phyloP scores from a whole-genome alignment of 2,888 invertebrate genomes.

The Drosophila pegasa region DNA sequence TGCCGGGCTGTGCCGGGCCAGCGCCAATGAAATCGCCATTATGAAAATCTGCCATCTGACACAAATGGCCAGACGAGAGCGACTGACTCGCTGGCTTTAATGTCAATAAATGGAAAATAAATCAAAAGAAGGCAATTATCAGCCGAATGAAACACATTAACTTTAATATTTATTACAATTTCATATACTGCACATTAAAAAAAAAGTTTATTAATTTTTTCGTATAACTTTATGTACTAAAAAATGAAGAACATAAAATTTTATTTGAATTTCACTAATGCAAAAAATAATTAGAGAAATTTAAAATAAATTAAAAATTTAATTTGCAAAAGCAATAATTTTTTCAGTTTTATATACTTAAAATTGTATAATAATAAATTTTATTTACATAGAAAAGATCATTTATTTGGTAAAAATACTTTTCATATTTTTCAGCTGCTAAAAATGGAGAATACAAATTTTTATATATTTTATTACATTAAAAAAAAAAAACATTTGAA shows the following conservation, averaged over 20 bases:
- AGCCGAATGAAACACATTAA: background rate
- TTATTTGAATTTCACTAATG: background rate
- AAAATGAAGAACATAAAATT: background rate
- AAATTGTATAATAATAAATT: too few species aligned
- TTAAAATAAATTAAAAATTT: too few species aligned
- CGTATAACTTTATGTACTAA: background rate
- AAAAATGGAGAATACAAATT: too few species aligned
- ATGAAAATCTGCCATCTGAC: conserved; percentile 71
- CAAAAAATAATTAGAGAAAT: too few species aligned
- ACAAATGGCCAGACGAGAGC: conserved; percentile 48
- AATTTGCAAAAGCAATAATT: too few species aligned
- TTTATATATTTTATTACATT: too few species aligned
- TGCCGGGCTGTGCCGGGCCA: background rate
- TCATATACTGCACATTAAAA: background rate
- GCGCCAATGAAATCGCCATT: conserved; percentile 72
- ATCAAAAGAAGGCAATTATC: conserved; percentile 9
- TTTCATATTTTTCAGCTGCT: too few species aligned
- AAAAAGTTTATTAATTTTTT: too few species aligned
- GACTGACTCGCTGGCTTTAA: conserved; percentile 27
- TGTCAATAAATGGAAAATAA: background rate
- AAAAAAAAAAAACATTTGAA: too few species aligned
- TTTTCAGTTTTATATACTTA: too few species aligned
- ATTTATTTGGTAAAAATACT: too few species aligned
- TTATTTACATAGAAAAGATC: too few species aligned
- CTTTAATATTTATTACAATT: background rate